These are phyloP conservation scores for Euspilapteryx auroguttella DNA, from an alignment of 2,888 invertebrate species.

Conservation along the genomic window DNA sequence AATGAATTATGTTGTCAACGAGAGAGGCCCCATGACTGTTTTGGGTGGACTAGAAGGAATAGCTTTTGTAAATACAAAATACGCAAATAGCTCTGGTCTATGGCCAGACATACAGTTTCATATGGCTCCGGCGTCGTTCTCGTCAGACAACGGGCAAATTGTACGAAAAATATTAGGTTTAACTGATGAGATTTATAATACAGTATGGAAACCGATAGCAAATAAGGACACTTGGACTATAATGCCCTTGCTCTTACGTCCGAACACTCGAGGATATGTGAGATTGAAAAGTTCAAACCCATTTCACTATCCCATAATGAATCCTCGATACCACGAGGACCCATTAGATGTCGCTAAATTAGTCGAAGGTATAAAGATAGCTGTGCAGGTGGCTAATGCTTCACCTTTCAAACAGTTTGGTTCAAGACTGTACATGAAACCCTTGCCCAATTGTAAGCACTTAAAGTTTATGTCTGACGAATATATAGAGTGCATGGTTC, in stretches of 20 bases:
- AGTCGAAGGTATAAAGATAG: conserved; percentile 84
- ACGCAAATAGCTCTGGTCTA: conserved; percentile 73
- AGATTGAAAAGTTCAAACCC: conserved; percentile 80
- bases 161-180: conserved; percentile 77
- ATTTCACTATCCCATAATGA: conserved; percentile 82
- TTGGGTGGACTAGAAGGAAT: conserved; percentile 86
- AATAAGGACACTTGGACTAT: conserved; percentile 82
- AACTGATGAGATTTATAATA: conserved; percentile 77
- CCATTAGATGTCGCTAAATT: conserved; percentile 75
- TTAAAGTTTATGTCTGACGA: conserved; percentile 74
- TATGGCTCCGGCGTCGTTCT: conserved; percentile 88
- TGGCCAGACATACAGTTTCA: conserved; percentile 93
- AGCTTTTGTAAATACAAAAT: conserved; percentile 84
- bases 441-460: conserved; percentile 78
- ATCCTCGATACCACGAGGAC: conserved; percentile 91
- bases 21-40: conserved; percentile 84
- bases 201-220: conserved; percentile 78
- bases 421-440: conserved; percentile 72
- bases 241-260: conserved; percentile 81
- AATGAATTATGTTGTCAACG: conserved; percentile 77
- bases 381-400: conserved; percentile 71
- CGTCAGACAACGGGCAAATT: conserved; percentile 76
- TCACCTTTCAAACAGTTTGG: conserved; percentile 81
- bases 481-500: conserved; percentile 85
- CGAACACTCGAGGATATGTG: conserved; percentile 78